Evolutionary conservation across 2,888 invertebrate species (phyloP), one percentile per base, ranked within the genome.

Genomic region (Polia nebulosa): DNA sequence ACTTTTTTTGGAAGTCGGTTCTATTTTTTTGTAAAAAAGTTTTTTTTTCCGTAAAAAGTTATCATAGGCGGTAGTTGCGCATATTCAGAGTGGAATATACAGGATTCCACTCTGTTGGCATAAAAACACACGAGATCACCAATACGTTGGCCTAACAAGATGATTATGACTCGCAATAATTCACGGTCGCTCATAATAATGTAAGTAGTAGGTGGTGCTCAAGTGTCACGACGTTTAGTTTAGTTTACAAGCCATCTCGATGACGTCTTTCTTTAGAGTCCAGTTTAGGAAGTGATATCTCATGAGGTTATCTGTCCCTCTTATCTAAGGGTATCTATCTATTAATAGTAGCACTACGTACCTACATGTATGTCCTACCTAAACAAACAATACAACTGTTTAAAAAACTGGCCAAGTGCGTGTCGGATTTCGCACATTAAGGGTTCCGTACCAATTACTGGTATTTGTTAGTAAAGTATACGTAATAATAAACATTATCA

Each of bases 281-380:
- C 25, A 20, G 34, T 22, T 29, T 32, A 58, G 45, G 39, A 59
- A 70, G 39, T 45, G 7, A 45, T 41, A 39, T 29, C 13, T 32
- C 3, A 11, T 25, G 41, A 25, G 60, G 60, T 71, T 60, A 60
- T 71, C 55, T 60, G 25, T 20, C 34, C 15, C 4, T 13, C 25
- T 58, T 60, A 60, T 55, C 8, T 44, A 34, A 7, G 22, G 25
- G 13, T 49, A 17, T 9, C 0, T 44, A 17, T 22, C 8, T 27
- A 20, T 45, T 4, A 29, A 41, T n/a, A 56, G 39, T 22, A 32
- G 22, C n/a, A 32, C n/a, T n/a, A n/a, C 3, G 15, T 2, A n/a
- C 9, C 27, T 20, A n/a, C 20, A 20, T 20, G 11, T 36, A 3
- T 22, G 13, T 22, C n/a, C 41, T 45, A 11, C 4, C 20, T 20